Base-by-base conservation (phyloP, 1,140 invertebrate species). In the Zaprionus nigranus region DNA sequence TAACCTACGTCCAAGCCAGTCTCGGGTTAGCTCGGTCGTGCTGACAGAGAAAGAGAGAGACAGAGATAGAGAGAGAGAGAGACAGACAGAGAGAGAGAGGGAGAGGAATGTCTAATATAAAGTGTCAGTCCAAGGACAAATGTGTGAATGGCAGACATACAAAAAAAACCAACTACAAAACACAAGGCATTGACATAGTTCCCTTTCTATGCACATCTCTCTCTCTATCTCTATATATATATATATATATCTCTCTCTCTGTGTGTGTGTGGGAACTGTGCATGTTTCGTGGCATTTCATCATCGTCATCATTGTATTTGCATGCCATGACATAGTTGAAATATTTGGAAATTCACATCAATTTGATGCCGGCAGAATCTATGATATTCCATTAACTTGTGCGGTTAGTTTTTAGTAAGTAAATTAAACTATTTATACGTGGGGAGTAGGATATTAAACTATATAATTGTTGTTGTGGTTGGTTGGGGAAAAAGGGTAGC, bases 101-200 rank as follows among this genome's bases (percentile, higher is more conserved):
- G 9, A 11, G 30, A 30, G 9, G 11, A 9, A 11, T 3, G 30
- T 34, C 30, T 34, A 34, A 7, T 34, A 30, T 74, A 30, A 82
- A 85, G 75, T 86, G 75, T 82, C 75, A 73, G 79, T 73, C 82
- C 79, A 86, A 86, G 82, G 82, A 80, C 80, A 73, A 79, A 72
- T 65, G 26, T 36, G 12, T 57, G 38, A 38, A 57, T 30, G 30
- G 36, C 36, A 26, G n/a, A 26, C 34, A 36, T 12, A 30, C 24
- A 30, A 70, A 75, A 60, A 69, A 70, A 70, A n/a, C n/a, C 64
- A 67, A 49, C 58, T 58, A 79, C 26, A 40, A 51, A 17, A 46
- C 54, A 20, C 62, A 79, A 72, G 67, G 56, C 84, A 88, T 72
- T 87, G 83, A 88, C 83, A 87, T 87, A 88, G 81, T 87, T 87